Percentiles rank a stretch among this genome's conserved stretches.
phyloP scores from a whole-genome alignment of 2,797 vertebrate genomes.

The Chlorospingus semifuscus region DNA sequence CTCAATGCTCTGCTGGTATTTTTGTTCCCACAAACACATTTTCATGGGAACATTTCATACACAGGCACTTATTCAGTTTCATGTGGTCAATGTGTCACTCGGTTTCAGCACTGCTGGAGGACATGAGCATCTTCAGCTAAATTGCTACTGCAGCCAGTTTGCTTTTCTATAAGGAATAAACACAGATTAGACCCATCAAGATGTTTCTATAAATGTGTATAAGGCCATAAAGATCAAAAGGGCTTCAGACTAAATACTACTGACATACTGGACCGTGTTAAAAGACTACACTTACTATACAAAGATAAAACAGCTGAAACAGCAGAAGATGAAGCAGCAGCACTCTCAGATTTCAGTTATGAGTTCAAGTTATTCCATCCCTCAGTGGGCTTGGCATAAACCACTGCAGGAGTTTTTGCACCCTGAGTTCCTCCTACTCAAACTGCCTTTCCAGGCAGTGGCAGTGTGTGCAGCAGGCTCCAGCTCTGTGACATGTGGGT shows the following conservation, averaged over 20 bases:
- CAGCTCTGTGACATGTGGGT: rapidly evolving
- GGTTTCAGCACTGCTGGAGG: neutral
- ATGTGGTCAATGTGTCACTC: neutral
- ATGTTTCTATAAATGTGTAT: neutral
- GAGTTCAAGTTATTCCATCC: neutral
- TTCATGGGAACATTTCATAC: neutral
- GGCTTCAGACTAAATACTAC: neutral
- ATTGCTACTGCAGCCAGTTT: neutral
- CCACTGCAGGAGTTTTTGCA: neutral
- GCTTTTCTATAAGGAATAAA: conserved; percentile 48
- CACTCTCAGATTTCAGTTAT: neutral
- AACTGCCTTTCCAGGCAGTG: neutral
- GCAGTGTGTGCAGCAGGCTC: neutral
- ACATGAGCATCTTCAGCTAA: neutral
- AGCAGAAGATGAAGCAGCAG: neutral
- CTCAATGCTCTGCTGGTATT: neutral
- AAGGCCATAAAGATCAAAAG: neutral
- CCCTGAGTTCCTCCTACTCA: neutral
- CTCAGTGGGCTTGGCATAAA: neutral
- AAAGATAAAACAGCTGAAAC: neutral
- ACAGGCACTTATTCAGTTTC: neutral
- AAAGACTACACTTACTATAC: neutral
- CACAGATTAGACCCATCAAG: neutral
- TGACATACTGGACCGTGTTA: neutral
- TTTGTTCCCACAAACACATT: neutral